These are phyloP conservation scores for Erebia epiphron DNA, from an alignment of 2,888 invertebrate genomes.

Conservation along the genomic window DNA sequence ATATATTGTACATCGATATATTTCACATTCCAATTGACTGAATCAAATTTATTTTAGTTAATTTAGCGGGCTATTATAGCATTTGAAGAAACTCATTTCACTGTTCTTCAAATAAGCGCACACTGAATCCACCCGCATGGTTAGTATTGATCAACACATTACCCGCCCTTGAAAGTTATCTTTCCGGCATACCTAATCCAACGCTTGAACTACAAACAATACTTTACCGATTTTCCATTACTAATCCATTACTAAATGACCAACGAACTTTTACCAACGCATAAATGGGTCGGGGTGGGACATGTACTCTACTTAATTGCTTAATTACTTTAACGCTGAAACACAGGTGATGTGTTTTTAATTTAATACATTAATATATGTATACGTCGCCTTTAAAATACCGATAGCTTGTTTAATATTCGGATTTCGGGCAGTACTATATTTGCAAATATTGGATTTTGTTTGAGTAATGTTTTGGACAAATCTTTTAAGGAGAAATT, in stretches of 20 bases:
- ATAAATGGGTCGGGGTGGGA: slow-evolving; percentile 8
- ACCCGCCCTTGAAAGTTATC: slow-evolving; percentile 30
- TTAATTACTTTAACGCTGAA: slow-evolving; percentile 14
- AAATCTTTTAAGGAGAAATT: no score
- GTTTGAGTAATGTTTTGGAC: background rate
- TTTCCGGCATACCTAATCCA: slow-evolving; percentile 12
- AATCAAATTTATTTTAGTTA: no score
- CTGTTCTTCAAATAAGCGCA: no score
- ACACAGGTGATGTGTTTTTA: slow-evolving; percentile 12
- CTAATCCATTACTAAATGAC: slow-evolving; percentile 35
- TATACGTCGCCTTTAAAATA: background rate
- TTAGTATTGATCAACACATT: slow-evolving; percentile 33
- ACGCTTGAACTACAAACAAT: background rate
- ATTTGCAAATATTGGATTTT: background rate
- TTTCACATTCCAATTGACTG: no score
- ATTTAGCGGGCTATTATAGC: no score
- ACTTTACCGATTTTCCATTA: slow-evolving; percentile 29
- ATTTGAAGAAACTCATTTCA: no score
- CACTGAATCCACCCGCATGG: background rate
- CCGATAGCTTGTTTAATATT: background rate
- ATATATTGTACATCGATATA: no score
- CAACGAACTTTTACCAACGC: slow-evolving; percentile 28
- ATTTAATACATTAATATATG: background rate
- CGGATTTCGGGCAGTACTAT: background rate
- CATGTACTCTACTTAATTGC: slow-evolving; percentile 10